Evolutionary conservation across 2,888 invertebrate species (phyloP).

Genomic region (Orthosia gracilis): DNA sequence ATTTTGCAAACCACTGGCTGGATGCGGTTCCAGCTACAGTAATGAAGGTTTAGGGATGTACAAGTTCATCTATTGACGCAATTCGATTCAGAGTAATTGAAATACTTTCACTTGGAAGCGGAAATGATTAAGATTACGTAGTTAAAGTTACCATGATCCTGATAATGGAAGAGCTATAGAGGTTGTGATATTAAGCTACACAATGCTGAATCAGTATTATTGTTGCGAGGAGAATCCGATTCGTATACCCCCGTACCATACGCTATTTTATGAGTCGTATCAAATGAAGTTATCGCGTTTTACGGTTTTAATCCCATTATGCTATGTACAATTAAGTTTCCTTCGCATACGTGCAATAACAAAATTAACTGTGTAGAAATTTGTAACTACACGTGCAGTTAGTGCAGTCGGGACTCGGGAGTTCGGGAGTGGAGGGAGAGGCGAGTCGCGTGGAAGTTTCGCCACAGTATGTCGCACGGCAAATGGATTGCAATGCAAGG

Average conservation of each 20-base stretch:
- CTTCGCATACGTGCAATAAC: constrained; percentile 75
- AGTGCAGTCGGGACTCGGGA: constrained; percentile 64
- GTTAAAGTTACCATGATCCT: constrained; percentile 18
- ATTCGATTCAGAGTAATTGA: constrained; percentile 17
- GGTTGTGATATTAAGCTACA: constrained; percentile 27
- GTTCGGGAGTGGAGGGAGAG: constrained; percentile 51
- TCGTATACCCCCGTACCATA: constrained; percentile 48
- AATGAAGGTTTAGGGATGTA: constrained; percentile 48
- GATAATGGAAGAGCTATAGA: constrained; percentile 20
- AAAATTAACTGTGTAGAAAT: constrained; percentile 79
- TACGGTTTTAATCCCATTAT: constrained; percentile 73
- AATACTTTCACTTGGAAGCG: constrained; percentile 19
- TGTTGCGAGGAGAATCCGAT: constrained; percentile 55
- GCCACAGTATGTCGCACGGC: constrained; percentile 80
- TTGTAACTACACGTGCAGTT: constrained; percentile 77
- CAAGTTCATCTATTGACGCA: constrained; percentile 26
- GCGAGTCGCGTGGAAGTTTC: constrained; percentile 76
- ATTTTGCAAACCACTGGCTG: constrained; percentile 50
- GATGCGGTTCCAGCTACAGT: constrained; percentile 46
- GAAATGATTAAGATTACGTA: constrained; percentile 17
- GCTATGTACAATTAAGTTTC: constrained; percentile 72
- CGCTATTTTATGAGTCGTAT: constrained; percentile 67
- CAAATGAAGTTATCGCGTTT: constrained; percentile 71
- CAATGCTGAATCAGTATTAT: constrained; percentile 45
- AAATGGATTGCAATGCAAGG: constrained; percentile 88